phyloP scores from a whole-genome alignment of 2,888 invertebrate species.

The Sipha maydis region DNA sequence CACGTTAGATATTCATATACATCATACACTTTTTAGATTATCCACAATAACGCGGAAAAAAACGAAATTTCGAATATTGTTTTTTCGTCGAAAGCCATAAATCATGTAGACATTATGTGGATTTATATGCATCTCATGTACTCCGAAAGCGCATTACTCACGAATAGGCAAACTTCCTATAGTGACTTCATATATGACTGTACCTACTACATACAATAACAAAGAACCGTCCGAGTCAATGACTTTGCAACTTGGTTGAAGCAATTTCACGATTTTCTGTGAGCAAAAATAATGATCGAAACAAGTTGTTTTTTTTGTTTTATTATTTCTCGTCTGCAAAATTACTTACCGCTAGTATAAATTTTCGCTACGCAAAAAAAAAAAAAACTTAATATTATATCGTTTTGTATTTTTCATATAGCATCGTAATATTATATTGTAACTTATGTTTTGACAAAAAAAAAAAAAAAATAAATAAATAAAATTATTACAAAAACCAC shows the following conservation, averaged over 20 bases:
- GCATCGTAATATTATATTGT: not conserved
- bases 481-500: no score
- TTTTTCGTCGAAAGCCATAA: no score
- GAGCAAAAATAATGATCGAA: not conserved
- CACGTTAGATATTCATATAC: no score
- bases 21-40: no score
- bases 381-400: not conserved
- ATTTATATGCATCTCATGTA: no score
- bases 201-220: not conserved
- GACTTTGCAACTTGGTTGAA: not conserved
- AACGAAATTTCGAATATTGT: no score
- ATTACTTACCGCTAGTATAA: not conserved
- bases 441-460: not conserved
- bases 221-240: not conserved
- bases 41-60: no score
- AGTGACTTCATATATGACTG: no score
- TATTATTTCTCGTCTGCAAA: not conserved
- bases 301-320: not conserved
- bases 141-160: not conserved
- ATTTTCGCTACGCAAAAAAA: not conserved
- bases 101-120: no score
- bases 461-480: no score
- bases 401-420: not conserved
- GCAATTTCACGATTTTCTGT: not conserved
- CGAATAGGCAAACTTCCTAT: not conserved